Base-by-base conservation (phyloP, 2,888 invertebrate genomes). In the Tineola bisselliella region DNA sequence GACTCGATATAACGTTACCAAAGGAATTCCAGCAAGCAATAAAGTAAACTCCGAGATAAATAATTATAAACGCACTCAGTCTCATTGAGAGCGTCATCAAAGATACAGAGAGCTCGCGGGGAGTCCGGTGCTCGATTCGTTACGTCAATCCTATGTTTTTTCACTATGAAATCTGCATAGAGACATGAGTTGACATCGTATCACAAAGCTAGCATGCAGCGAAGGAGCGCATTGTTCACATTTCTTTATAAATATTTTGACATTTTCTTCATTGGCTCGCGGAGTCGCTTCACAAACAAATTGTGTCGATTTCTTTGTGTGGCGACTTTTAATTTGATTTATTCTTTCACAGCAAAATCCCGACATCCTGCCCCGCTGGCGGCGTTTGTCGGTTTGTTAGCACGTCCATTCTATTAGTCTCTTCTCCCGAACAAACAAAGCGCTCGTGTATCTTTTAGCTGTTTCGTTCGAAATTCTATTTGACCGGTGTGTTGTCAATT, bases 201-300 rank as follows among this genome's bases (percentile, higher is more conserved):
- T 66, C 68, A 83, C 83, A 84, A 83, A 76, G 82, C 74, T 72
- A 68, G 68, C 84, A 75, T 72, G 82, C 77, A 67, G 83, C 66
- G 80, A 74, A 67, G 25, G 63, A 64, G 58, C 62, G 71, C 73
- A 82, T 86, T 86, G 87, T 84, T 71, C 73, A 65, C 75, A 75
- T 83, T 82, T 84, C 84, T 84, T 84, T 84, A 82, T 84, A 86
- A 86, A 87, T 87, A 86, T 86, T 87, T 82, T 86, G 87, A 87
- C 86, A 86, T 86, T 79, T 76, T 77, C 80, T 82, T 81, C 78
- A 82, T 82, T 82, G 75, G 74, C 71, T 76, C 75, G 77, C 77
- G 76, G 74, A 78, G 81, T 74, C 77, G 76, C 77, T 81, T 78
- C 71, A 80, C 79, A 77, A 79, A 81, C 75, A 76, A 81, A 79